Conservation (phyloP, 2,888 invertebrate genomes). For the Caenorhabditis angaria region DNA sequence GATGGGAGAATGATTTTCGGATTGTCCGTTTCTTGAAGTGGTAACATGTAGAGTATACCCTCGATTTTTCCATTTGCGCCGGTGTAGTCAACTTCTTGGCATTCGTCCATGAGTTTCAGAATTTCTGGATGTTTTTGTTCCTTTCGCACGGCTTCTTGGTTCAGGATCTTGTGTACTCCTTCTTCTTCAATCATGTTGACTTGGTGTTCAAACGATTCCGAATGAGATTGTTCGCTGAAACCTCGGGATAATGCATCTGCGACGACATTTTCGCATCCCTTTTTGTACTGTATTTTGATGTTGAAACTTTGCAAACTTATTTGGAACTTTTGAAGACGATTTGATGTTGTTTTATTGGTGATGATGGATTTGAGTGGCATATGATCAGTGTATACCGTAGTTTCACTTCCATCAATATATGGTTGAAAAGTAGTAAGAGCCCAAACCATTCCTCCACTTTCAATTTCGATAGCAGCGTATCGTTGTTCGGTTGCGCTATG, state of each 20-base stretch:
- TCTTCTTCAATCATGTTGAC: background rate
- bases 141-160: background rate
- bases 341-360: constrained; percentile 8
- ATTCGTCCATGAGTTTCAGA: background rate
- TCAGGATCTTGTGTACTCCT: background rate
- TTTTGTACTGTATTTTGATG: constrained; percentile 43
- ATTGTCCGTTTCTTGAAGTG: too few species aligned
- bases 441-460: constrained; percentile 19
- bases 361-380: constrained; percentile 23
- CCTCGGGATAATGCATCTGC: constrained; percentile 46
- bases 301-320: constrained; percentile 29
- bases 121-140: background rate
- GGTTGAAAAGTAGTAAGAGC: constrained; percentile 23
- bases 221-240: background rate
- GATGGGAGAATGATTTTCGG: background rate
- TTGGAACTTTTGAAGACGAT: constrained; percentile 33
- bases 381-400: constrained; percentile 27
- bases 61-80: background rate
- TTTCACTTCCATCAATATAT: constrained; percentile 25
- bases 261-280: constrained; percentile 45
- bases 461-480: constrained; percentile 28
- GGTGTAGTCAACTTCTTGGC: too few species aligned
- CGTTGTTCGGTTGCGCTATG: constrained; percentile 16
- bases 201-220: background rate
- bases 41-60: background rate